Percentiles rank a stretch among this genome's conserved stretches.
Conservation (phyloP, 1,140 invertebrate genomes). For the Brachionus rubens region DNA sequence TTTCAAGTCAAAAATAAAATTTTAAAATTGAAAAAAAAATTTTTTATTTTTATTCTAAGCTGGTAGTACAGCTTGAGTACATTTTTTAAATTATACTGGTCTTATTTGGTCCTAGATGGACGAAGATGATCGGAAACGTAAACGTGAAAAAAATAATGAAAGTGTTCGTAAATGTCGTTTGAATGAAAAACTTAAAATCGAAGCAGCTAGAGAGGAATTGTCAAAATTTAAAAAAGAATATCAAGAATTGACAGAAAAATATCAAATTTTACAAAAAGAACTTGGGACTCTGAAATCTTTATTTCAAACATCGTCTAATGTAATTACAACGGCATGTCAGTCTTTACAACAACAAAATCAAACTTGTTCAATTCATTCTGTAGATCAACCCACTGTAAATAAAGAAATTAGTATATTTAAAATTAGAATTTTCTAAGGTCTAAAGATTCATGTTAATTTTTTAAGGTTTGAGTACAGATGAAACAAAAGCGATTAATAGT, state of each 20-base stretch:
- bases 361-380: not conserved
- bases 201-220: conserved; percentile 17
- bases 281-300: conserved; percentile 24
- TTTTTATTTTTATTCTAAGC: no score
- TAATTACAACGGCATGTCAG: not conserved
- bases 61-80: no score
- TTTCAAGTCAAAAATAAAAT: conserved; percentile 22
- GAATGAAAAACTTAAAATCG: conserved; percentile 34
- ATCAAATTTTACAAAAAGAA: conserved; percentile 40
- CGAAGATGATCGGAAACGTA: not conserved
- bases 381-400: not conserved
- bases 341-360: not conserved
- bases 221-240: conserved; percentile 14
- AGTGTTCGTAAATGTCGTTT: conserved; percentile 34
- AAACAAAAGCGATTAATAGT: no score
- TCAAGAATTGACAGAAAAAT: conserved; percentile 36
- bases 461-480: no score
- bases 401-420: conserved; percentile 12
- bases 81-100: no score
- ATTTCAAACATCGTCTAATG: conserved; percentile 2
- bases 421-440: no score
- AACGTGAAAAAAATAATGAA: conserved; percentile 39
- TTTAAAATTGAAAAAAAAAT: not conserved
- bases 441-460: no score
- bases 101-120: no score